Percentiles rank a stretch among this genome's conserved stretches.
Conservation (phyloP, 53 echinoderm and acorn worm species). For the Paracentrotus lividus region DNA sequence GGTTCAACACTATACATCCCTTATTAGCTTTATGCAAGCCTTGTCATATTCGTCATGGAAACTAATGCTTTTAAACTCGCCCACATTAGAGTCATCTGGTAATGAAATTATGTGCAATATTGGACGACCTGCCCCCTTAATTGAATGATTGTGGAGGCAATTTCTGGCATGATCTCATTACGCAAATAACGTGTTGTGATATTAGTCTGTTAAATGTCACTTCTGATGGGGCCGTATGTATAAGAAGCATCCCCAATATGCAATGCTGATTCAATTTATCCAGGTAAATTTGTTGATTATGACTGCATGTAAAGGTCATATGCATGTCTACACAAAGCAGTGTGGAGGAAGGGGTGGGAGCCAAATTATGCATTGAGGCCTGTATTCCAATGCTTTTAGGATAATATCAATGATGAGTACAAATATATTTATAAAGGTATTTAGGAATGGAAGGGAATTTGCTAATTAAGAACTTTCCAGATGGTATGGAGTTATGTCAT, state of each 20-base stretch:
- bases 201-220: conserved; percentile 46
- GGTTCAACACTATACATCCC: background rate
- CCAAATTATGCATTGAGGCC: background rate
- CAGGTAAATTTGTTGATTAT: conserved; percentile 34
- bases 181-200: conserved; percentile 37
- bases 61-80: background rate
- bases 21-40: conserved; percentile 24
- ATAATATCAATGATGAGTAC: background rate
- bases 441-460: background rate
- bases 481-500: background rate
- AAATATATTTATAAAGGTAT: background rate
- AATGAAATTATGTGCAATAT: conserved; percentile 55
- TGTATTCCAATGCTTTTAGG: conserved; percentile 8
- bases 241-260: background rate
- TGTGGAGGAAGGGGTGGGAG: background rate
- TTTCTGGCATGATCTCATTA: conserved; percentile 56
- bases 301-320: background rate
- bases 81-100: background rate
- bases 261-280: conserved; percentile 45
- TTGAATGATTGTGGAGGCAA: conserved; percentile 42
- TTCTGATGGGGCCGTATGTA: conserved; percentile 19
- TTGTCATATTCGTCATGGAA: conserved; percentile 5
- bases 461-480: background rate
- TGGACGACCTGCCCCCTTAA: conserved; percentile 35
- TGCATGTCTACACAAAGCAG: background rate